A percentile compares a stretch with the other conserved stretches of the same genome.
phyloP scores from a whole-genome alignment of 2,888 invertebrate species.

The Nipponacmea schrenckii region DNA sequence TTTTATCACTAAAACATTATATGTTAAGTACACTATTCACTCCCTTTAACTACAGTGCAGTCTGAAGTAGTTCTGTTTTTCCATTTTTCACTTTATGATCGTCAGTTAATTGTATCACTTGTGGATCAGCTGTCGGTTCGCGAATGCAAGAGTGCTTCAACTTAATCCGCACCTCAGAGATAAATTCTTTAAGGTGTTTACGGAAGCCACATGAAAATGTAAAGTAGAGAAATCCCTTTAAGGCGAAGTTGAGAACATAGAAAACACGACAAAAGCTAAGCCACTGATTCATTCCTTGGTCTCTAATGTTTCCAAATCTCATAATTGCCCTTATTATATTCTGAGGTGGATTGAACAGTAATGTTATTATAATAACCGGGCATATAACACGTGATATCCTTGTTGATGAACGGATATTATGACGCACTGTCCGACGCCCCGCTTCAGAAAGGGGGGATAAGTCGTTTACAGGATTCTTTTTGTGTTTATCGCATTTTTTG shows the following conservation, averaged over 20 bases:
- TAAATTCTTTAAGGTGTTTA: constrained; percentile 1
- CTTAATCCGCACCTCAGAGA: background rate
- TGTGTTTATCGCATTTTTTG: constrained; percentile 43
- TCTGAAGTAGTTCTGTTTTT: background rate
- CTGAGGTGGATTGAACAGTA: constrained; percentile 29
- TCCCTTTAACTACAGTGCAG: background rate
- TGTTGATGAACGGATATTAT: constrained; percentile 14
- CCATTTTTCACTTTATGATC: background rate
- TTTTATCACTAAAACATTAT: too few relatives aligned
- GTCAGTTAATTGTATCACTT: background rate
- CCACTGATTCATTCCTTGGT: constrained; percentile 12
- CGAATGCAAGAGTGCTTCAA: background rate
- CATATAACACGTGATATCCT: constrained; percentile 31
- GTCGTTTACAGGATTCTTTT: constrained; percentile 31
- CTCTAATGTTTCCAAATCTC: background rate
- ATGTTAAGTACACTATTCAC: too few relatives aligned
- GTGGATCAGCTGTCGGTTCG: background rate
- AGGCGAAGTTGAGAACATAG: constrained; percentile 24
- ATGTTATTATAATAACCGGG: constrained; percentile 26
- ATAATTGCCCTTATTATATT: constrained; percentile 20
- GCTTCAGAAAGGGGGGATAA: constrained; percentile 15
- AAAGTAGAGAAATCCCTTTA: constrained; percentile 31
- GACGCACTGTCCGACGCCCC: constrained; percentile 10
- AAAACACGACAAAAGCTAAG: constrained; percentile 22
- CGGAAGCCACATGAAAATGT: constrained; percentile 30